Evolutionary conservation across 1,140 invertebrate genomes (phyloP).

Genomic region (Zaprionus davidi): DNA sequence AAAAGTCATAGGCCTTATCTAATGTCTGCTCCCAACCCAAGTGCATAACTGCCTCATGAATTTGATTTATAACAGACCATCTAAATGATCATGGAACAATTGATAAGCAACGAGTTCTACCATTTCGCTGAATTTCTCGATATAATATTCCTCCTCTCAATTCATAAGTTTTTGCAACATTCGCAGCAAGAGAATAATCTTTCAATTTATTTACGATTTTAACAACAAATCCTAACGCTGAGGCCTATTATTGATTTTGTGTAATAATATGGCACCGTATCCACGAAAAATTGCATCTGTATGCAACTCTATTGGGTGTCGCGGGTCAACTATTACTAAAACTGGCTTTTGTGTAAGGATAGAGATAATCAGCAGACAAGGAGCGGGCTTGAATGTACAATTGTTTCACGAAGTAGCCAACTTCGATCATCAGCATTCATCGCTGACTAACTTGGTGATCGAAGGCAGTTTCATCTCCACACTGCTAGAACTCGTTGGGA

Average conservation of each 20-base stretch:
- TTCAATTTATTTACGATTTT: conserved; percentile 16
- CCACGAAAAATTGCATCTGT: conserved; percentile 16
- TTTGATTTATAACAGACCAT: conserved; percentile 35
- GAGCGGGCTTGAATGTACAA: too few relatives aligned
- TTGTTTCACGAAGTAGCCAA: too few relatives aligned
- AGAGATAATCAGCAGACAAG: neutral
- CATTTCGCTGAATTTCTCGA: conserved; percentile 22
- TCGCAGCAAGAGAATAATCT: conserved; percentile 18
- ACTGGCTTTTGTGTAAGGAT: conserved; percentile 7
- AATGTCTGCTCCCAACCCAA: conserved; percentile 24
- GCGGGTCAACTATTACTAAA: conserved; percentile 12
- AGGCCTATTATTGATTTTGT: conserved; percentile 8
- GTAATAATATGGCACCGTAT: conserved; percentile 28
- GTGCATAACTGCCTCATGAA: conserved; percentile 31
- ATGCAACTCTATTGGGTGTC: neutral
- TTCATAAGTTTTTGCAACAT: conserved; percentile 1
- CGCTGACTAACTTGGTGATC: too few relatives aligned
- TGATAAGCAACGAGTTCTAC: conserved; percentile 17
- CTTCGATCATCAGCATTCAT: too few relatives aligned
- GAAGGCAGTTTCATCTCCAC: too few relatives aligned
- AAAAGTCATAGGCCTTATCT: conserved; percentile 26
- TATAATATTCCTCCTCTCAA: conserved; percentile 21
- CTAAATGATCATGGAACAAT: conserved; percentile 24
- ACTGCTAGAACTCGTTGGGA: too few relatives aligned
- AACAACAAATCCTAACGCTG: too few relatives aligned